Evolutionary conservation across 2,113 vertebrate species (phyloP).

Genomic region (Oxygymnocypris stewartii): DNA sequence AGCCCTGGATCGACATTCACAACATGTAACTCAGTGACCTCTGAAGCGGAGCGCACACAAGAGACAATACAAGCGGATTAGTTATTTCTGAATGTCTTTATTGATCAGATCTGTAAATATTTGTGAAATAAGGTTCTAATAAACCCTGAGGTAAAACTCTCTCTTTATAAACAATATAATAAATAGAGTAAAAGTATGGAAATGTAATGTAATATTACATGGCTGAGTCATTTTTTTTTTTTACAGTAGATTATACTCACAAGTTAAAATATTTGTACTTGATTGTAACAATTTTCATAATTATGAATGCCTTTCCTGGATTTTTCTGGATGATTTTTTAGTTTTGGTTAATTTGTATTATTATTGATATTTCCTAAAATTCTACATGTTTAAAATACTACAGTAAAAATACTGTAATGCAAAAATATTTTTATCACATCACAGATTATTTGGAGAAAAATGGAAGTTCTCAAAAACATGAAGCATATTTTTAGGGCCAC

Average conservation of each 20-base stretch:
- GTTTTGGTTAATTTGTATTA: background rate
- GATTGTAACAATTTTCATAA: background rate
- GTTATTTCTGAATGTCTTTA: background rate
- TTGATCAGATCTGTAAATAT: slow-evolving; percentile 14
- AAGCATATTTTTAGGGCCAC: too few species aligned
- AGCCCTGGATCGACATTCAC: background rate
- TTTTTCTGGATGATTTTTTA: background rate
- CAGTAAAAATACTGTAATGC: background rate
- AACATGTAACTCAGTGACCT: slow-evolving; percentile 2
- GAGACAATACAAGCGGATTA: background rate
- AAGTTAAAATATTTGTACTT: background rate
- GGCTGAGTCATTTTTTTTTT: background rate
- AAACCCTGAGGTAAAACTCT: background rate
- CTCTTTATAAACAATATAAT: slow-evolving; percentile 1
- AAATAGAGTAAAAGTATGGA: slow-evolving; percentile 7
- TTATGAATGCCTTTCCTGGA: background rate
- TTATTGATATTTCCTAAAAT: background rate
- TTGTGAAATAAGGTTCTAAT: background rate
- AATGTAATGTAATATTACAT: background rate
- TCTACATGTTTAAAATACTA: background rate
- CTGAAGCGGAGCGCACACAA: background rate
- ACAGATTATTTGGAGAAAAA: background rate
- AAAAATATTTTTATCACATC: background rate
- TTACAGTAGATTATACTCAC: background rate
- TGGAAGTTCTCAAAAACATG: too few species aligned